Percentiles rank a stretch among this genome's conserved stretches.
phyloP scores from a whole-genome alignment of 2,888 invertebrate genomes.

The Tachina lurida region DNA sequence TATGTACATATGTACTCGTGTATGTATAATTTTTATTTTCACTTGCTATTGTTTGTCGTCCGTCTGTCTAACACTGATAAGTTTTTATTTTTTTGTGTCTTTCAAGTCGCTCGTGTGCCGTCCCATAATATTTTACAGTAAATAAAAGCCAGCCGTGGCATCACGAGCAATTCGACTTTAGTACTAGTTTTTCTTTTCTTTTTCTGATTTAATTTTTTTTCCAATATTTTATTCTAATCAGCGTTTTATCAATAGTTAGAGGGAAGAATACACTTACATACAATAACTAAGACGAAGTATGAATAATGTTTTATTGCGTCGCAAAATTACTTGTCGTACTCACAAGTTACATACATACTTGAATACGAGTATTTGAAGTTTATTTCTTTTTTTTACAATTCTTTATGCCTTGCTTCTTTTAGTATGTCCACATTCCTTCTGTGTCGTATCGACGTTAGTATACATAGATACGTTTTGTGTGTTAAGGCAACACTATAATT shows the following conservation, averaged over 20 bases:
- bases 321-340: conserved; percentile 59
- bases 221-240: conserved; percentile 60
- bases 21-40: conserved; percentile 4
- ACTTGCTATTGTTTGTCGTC: conserved; percentile 65
- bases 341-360: not conserved
- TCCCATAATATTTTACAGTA: conserved; percentile 9
- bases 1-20: no score
- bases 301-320: conserved; percentile 69
- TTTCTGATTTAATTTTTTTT: conserved; percentile 41
- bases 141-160: conserved; percentile 27
- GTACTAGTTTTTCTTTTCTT: conserved; percentile 37
- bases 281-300: conserved; percentile 31
- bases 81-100: conserved; percentile 20
- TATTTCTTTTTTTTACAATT: conserved; percentile 25
- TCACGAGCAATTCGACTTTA: conserved; percentile 66
- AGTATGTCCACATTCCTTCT: conserved; percentile 62
- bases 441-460: conserved; percentile 37
- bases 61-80: conserved; percentile 71
- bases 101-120: conserved; percentile 66
- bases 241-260: conserved; percentile 65
- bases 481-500: conserved; percentile 72
- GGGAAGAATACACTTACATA: conserved; percentile 16
- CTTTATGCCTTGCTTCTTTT: conserved; percentile 34
- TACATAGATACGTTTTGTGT: conserved; percentile 62
- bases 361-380: conserved; percentile 39